Evolutionary conservation across 2,797 vertebrate species (phyloP).

Genomic region (Aeoliscus strigatus): DNA sequence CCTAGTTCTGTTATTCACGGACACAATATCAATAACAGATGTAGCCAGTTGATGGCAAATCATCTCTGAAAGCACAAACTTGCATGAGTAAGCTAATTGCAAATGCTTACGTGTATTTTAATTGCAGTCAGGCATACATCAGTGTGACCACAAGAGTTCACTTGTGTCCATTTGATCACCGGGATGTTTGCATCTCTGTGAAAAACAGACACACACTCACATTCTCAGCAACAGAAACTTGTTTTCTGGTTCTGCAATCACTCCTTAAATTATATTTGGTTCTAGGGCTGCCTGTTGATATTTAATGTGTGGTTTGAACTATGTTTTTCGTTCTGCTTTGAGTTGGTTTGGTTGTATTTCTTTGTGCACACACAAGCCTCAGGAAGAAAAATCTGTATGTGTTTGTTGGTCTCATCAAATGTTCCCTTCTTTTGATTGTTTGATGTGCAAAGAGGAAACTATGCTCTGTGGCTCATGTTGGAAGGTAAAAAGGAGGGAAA

Average conservation of each 20-base stretch:
- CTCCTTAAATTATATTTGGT: slow-evolving; percentile 6
- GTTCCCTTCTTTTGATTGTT: slow-evolving; percentile 13
- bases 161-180: slow-evolving; percentile 5
- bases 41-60: slow-evolving; percentile 19
- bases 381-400: slow-evolving; percentile 13
- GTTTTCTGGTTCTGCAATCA: neutral
- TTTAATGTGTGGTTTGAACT: slow-evolving; percentile 14
- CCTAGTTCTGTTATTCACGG: no score
- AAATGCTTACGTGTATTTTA: slow-evolving; percentile 22
- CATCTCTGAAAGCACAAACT: slow-evolving; percentile 13
- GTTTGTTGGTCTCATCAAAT: slow-evolving; percentile 19
- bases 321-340: neutral
- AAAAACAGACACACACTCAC: slow-evolving; percentile 3
- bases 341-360: slow-evolving; percentile 1
- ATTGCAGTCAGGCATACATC: slow-evolving; percentile 24
- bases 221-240: neutral
- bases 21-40: no score
- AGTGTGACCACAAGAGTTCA: no score
- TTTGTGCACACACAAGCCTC: slow-evolving; percentile 3
- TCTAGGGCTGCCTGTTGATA: slow-evolving; percentile 1
- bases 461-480: slow-evolving; percentile 22
- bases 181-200: slow-evolving; percentile 24
- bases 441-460: slow-evolving; percentile 24
- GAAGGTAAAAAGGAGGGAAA: slow-evolving; percentile 24
- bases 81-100: slow-evolving; percentile 22